Evolutionary conservation across 2,113 vertebrate species (phyloP), one percentile per base, ranked within the genome.

Genomic region (Aepyceros melampus): DNA sequence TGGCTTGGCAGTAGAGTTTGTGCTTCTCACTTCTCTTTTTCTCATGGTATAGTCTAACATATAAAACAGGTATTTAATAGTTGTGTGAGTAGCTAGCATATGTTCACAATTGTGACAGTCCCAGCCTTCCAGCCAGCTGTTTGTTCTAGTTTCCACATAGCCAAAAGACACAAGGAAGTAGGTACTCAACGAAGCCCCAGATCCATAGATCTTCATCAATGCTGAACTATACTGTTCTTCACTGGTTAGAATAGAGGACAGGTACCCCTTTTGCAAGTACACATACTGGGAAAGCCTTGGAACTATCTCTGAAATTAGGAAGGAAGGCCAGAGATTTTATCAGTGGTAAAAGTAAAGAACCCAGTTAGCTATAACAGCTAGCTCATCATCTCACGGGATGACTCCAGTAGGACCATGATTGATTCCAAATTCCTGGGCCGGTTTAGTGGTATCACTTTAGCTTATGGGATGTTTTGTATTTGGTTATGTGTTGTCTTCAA

Each of bases 51-150:
- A 62, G 15, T 67, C 91, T 86, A 86, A 82, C 36, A 82, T 92
- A 83, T 89, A 95, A 96, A 91, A 49, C 17, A 95, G 14, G 17
- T 86, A 93, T 58, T 91, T 82, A 97, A 71, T 93, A 96, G 62
- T 78, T 89, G 36, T 91, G 29, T 40, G 82, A 49, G 55, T 82
- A 92, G 6, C 94, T 91, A 89, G 64, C 74, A 49, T 92, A 78
- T 21, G 40, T 76, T 81, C 79, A 92, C 36, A 93, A 7, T 49
- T 92, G n/a, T 89, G 55, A 86, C 47, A 92, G 9, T 53, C 43
- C 45, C 51, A 88, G 33, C 14, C 78, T 95, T 83, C 78, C 43
- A 92, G 33, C 8, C 56, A 93, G 29, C n/a, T 95, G 5, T 97
- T 94, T 87, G 47, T 85, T 94, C 5, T 94, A 12, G 36, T 81